Percentiles rank a stretch among this genome's conserved stretches.
Evolutionary conservation across 2,797 vertebrate genomes (phyloP).

Genomic region (Lophius americanus): DNA sequence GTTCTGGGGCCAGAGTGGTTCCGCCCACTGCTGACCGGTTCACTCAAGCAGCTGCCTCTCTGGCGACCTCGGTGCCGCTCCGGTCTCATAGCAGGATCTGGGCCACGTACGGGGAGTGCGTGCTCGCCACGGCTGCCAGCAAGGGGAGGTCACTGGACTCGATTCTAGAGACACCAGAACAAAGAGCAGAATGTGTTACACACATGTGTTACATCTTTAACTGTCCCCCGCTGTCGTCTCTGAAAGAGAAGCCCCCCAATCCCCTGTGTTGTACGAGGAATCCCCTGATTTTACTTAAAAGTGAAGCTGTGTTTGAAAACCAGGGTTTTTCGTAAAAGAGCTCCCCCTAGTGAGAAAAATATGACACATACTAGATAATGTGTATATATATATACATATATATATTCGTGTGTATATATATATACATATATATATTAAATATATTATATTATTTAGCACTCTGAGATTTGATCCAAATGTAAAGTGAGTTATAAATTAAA

Average conservation of each 20-base stretch:
- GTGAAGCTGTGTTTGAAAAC: too few relatives aligned
- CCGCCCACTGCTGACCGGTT: slow-evolving; percentile 19
- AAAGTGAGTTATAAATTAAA: too few relatives aligned
- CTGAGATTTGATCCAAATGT: too few relatives aligned
- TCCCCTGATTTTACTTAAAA: too few relatives aligned
- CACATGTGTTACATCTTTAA: background rate
- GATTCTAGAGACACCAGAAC: slow-evolving; percentile 82
- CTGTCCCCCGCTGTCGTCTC: too few relatives aligned
- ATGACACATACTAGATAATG: background rate
- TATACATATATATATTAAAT: too few relatives aligned
- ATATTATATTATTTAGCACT: too few relatives aligned
- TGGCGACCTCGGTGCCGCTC: slow-evolving; percentile 6
- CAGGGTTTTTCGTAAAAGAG: too few relatives aligned
- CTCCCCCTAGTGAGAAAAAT: background rate
- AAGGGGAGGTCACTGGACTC: slow-evolving; percentile 98
- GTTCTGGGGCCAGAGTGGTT: slow-evolving; percentile 4
- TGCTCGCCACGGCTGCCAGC: slow-evolving; percentile 96
- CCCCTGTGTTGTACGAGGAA: too few relatives aligned
- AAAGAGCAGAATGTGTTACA: slow-evolving; percentile 3
- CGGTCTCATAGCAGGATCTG: slow-evolving; percentile 93
- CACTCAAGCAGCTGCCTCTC: slow-evolving; percentile 12
- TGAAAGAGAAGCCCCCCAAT: too few relatives aligned
- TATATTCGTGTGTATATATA: too few relatives aligned
- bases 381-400: too few relatives aligned
- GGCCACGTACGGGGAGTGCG: slow-evolving; percentile 97